Evolutionary conservation across 2,888 invertebrate species (phyloP).

Genomic region (Campaea margaritaria): DNA sequence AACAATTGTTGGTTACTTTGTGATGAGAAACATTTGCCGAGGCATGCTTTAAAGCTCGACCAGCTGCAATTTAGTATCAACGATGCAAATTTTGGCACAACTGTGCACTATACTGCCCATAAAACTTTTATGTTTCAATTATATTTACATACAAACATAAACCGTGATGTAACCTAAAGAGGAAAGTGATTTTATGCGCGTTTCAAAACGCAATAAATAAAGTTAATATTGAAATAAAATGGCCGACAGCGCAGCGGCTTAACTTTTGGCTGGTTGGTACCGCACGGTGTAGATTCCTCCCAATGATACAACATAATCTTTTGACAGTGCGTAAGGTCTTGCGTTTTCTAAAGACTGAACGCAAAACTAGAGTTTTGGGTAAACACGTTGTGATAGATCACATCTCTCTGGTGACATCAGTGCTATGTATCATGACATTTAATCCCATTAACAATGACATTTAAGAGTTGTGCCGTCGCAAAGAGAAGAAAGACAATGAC

Average conservation of each 20-base stretch:
- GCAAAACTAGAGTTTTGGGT: no score
- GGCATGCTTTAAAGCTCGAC: not conserved
- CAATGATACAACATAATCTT: not conserved
- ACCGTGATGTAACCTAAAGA: constrained; percentile 15
- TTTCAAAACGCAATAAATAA: constrained; percentile 28
- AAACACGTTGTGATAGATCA: no score
- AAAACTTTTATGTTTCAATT: constrained; percentile 18
- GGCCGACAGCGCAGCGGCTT: constrained; percentile 9
- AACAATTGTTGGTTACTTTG: no score
- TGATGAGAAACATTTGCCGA: no score
- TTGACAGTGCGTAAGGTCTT: not conserved
- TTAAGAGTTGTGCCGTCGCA: no score
- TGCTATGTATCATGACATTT: no score
- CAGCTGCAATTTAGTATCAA: not conserved
- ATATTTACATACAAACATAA: constrained; percentile 27
- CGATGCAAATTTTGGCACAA: not conserved
- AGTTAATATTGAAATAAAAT: constrained; percentile 24
- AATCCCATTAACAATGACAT: no score
- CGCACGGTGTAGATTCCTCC: not conserved
- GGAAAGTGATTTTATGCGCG: constrained; percentile 29
- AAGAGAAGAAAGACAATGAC: no score
- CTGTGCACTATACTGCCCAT: constrained; percentile 10
- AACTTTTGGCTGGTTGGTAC: constrained; percentile 13
- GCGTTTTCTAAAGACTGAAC: not conserved
- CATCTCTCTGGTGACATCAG: no score